Conservation (phyloP, 2,797 vertebrate species). For the Pseudomugil gertrudae region DNA sequence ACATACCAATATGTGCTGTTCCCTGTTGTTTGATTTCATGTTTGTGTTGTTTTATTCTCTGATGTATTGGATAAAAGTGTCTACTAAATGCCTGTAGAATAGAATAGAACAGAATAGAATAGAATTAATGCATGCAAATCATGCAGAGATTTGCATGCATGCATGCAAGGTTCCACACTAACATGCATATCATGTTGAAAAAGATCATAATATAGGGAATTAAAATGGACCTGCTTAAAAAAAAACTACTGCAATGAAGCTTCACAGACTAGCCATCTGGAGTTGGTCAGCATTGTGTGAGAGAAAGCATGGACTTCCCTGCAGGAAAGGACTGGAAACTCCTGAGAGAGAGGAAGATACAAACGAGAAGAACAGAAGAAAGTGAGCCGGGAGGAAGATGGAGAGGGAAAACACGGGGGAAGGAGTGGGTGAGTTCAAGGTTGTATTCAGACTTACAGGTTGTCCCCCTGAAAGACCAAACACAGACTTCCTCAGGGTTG, state of each 20-base stretch:
- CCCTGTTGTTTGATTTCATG: no score
- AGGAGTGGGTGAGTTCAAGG: slow-evolving; percentile 20
- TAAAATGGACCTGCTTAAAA: slow-evolving; percentile 57
- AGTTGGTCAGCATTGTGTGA: slow-evolving; percentile 23
- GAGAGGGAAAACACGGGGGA: neutral
- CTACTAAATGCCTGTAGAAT: no score
- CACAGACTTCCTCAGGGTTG: slow-evolving; percentile 11
- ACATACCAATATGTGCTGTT: no score
- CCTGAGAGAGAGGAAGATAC: slow-evolving; percentile 1
- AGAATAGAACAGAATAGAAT: slow-evolving; percentile 8
- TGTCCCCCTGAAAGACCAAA: neutral
- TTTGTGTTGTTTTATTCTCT: no score
- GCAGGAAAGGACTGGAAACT: slow-evolving; percentile 20
- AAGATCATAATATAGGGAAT: slow-evolving; percentile 22
- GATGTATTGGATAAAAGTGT: no score
- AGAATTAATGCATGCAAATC: slow-evolving; percentile 36
- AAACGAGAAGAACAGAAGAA: slow-evolving; percentile 9
- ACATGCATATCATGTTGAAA: slow-evolving; percentile 40
- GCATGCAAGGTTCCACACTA: slow-evolving; percentile 64
- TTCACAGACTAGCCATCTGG: slow-evolving; percentile 49
- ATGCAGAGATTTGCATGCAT: no score
- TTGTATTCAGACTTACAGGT: slow-evolving; percentile 14
- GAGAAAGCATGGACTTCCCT: slow-evolving; percentile 10
- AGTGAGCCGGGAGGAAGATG: slow-evolving; percentile 16
- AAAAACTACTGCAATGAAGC: slow-evolving; percentile 69